Evolutionary conservation across 2,888 invertebrate species (phyloP).

Genomic region (Parnassius apollo): DNA sequence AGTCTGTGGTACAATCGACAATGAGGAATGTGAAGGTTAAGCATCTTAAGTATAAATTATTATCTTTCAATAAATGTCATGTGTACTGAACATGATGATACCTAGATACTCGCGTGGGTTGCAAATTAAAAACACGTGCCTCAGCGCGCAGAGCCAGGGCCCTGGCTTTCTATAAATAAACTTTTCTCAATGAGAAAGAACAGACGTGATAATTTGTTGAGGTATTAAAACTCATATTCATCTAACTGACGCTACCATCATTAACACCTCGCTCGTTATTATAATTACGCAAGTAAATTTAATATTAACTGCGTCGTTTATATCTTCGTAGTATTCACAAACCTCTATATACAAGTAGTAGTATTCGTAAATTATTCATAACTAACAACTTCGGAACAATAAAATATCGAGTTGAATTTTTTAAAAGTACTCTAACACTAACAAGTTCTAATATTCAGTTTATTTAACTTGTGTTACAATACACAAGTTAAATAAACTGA

Average conservation of each 20-base stretch:
- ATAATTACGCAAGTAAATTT: conserved; percentile 7
- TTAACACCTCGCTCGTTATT: conserved; percentile 14
- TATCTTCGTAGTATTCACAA: neutral
- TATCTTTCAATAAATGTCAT: conserved; percentile 35
- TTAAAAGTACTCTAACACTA: no score
- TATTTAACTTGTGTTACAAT: no score
- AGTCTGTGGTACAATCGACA: no score
- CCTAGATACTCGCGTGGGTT: conserved; percentile 35
- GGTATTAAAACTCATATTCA: conserved; percentile 15
- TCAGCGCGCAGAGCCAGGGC: conserved; percentile 33
- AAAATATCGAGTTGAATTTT: no score
- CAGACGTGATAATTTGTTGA: conserved; percentile 33
- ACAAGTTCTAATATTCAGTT: no score
- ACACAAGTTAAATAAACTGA: no score
- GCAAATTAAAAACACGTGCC: conserved; percentile 55
- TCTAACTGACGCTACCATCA: conserved; percentile 5
- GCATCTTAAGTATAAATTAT: conserved; percentile 4
- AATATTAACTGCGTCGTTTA: neutral
- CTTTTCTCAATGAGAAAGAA: conserved; percentile 35
- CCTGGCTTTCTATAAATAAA: conserved; percentile 46
- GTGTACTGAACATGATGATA: conserved; percentile 28
- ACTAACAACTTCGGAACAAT: no score
- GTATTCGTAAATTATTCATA: no score
- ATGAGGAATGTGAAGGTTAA: neutral
- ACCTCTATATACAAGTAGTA: no score